These are phyloP conservation scores for Pogonocichla stellata DNA, from an alignment of 2,113 vertebrate genomes.

Conservation along the genomic window DNA sequence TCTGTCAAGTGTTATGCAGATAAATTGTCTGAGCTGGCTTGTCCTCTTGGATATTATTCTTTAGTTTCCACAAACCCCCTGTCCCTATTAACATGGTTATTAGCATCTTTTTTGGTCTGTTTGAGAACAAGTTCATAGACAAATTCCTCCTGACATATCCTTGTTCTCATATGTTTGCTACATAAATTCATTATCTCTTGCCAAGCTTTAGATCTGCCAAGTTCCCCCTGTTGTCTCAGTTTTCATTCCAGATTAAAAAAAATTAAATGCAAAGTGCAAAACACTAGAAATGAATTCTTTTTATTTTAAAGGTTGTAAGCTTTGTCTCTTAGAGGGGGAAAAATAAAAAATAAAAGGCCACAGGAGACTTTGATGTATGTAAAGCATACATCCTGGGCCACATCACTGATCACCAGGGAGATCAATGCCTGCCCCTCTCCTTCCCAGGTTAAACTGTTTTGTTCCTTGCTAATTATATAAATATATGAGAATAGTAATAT, in stretches of 20 bases:
- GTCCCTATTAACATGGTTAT: slow-evolving; percentile 47
- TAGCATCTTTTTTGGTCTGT: slow-evolving; percentile 47
- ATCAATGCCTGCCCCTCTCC: not conserved
- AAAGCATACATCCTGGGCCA: not conserved
- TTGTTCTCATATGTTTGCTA: slow-evolving; percentile 44
- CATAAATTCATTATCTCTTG: slow-evolving; percentile 53
- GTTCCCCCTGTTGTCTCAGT: slow-evolving; percentile 36
- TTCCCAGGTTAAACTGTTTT: not conserved
- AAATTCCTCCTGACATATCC: slow-evolving; percentile 59
- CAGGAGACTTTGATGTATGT: not conserved
- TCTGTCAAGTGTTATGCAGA: slow-evolving; percentile 4
- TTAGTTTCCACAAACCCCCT: not conserved
- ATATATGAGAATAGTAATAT: not conserved
- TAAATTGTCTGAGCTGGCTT: slow-evolving; percentile 14
- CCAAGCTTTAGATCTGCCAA: slow-evolving; percentile 27
- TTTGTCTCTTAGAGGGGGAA: not conserved
- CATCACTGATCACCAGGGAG: not conserved
- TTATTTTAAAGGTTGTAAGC: not conserved
- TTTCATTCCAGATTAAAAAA: slow-evolving; percentile 35
- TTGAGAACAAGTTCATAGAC: slow-evolving; percentile 48
- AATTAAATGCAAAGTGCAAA: not conserved
- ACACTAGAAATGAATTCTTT: not conserved
- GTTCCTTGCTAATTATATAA: not conserved
- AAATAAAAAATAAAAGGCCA: not conserved
- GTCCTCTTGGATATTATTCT: slow-evolving; percentile 14